Base-by-base conservation (phyloP, 2,797 vertebrate genomes). In the Parauchenoglanis punctatus region DNA sequence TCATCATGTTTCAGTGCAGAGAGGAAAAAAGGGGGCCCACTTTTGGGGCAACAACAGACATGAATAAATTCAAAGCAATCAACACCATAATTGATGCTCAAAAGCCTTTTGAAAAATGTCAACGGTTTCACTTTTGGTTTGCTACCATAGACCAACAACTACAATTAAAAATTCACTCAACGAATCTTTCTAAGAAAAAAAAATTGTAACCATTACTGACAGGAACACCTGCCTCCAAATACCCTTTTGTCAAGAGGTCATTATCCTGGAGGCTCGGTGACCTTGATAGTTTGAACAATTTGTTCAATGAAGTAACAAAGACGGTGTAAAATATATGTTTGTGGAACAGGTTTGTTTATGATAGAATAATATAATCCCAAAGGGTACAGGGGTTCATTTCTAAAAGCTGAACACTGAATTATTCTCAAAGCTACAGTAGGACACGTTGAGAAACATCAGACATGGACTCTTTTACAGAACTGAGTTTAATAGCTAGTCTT, bases 1-100 rank as follows among this genome's bases (percentile, higher is more conserved):
- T 88, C 67, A 59, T 88, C 77, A 85, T 88, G 84, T 88, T 81
- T 82, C 87, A 82, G 58, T 28, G n/a, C 25, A 56, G 56, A 68
- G 25, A 58, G 49, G 25, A 68, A n/a, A 61, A 52, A 80, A 54
- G n/a, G 83, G 81, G 87, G 87, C 87, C 83, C 83, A 46, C 58
- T 65, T 82, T 56, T 46, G 35, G 87, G 84, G 77, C 68, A 88
- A 85, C 77, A 85, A 52, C 31, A 82, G 54, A 35, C 68, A 76
- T 40, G 59, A 75, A 88, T 73, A 88, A 65, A 81, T 31, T 35
- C 31, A 56, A 28, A 49, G 31, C 54, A 81, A 85, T 31, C 28
- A 12, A 65, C 56, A 11, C 68, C n/a, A 28, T 65, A 8, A 13
- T 6, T 73, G 18, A n/a, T 25, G 25, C 46, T 85, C 8, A 72